Evolutionary conservation across 2,888 invertebrate genomes (phyloP), one percentile per base, ranked within the genome.

Genomic region (Choreutis nemorana): DNA sequence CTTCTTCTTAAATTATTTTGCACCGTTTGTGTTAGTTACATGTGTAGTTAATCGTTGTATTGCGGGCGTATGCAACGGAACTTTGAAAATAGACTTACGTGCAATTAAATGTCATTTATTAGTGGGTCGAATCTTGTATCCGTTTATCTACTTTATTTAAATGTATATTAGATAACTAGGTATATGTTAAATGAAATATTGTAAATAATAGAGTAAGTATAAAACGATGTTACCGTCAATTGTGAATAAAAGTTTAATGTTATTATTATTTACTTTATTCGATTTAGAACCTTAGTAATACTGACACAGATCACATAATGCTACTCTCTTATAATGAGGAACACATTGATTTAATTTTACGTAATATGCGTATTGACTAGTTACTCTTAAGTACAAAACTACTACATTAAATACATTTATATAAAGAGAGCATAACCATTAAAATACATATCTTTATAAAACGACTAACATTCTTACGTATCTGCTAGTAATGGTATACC

Each of bases 201-300:
- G 77, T 77, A 77, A 75, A 77, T 77, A 77, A 68, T 77, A 68
- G 59, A 73, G 64, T 77, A 77, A 78, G 77, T 77, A n/a, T n/a
- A 75, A 77, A 78, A 78, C 77, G 64, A 78, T 77, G 77, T 78
- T 78, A 78, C 77, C 77, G 77, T 77, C 61, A 75, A 75, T 73
- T 77, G 75, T 78, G 75, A 77, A 77, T 75, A 73, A 77, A 67
- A 72, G 72, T 78, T 77, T 78, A 78, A 78, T 78, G 77, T 77
- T 78, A 78, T 77, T 77, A 77, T 75, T 73, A 73, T 75, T 75
- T n/a, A n/a, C n/a, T 75, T 71, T 75, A 78, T 75, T 64, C n/a
- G 67, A 75, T 71, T 56, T 44, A 49, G 41, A 54, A 62, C 44
- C 11, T 75, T 66, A 71, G 67, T 73, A 73, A 75, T 75, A 75